A percentile compares a stretch with the other conserved stretches of the same genome.
Conservation (phyloP, 2,113 vertebrate species). For the Corydoras maculifer region DNA sequence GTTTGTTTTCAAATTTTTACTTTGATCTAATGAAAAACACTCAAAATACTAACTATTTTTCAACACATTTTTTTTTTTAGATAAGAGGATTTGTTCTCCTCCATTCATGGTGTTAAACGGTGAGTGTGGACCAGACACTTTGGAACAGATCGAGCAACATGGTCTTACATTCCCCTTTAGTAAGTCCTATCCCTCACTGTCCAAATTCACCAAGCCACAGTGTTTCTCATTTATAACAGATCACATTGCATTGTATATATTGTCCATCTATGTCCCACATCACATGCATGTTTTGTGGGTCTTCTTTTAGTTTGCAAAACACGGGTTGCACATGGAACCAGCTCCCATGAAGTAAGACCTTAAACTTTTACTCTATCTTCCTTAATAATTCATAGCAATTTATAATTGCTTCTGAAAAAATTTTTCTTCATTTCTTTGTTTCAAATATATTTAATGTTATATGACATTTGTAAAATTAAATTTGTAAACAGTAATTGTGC, state of each 20-base stretch:
- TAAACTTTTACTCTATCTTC: background rate
- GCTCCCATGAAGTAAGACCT: conserved; percentile 91
- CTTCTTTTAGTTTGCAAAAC: conserved; percentile 90
- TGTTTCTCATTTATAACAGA: background rate
- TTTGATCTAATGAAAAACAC: too few relatives aligned
- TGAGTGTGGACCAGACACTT: conserved; percentile 80
- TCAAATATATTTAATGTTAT: too few relatives aligned
- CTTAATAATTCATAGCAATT: conserved; percentile 1
- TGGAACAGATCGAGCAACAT: conserved; percentile 83
- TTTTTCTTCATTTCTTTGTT: too few relatives aligned
- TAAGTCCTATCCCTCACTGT: conserved; percentile 48
- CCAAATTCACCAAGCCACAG: too few relatives aligned
- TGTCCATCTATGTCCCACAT: background rate
- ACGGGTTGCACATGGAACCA: conserved; percentile 96
- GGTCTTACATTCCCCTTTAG: conserved; percentile 95
- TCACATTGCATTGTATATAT: background rate
- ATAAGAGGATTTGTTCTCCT: conserved; percentile 92
- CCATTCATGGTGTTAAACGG: conserved; percentile 95
- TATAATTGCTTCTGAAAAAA: too few relatives aligned
- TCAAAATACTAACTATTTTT: too few relatives aligned
- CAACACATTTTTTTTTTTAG: conserved; percentile 52
- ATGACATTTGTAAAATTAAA: too few relatives aligned
- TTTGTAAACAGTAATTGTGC: too few relatives aligned
- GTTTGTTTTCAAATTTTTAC: too few relatives aligned
- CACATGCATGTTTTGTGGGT: conserved; percentile 9